These are phyloP conservation scores for Aelia acuminata DNA, from an alignment of 2,888 invertebrate species.

Conservation along the genomic window DNA sequence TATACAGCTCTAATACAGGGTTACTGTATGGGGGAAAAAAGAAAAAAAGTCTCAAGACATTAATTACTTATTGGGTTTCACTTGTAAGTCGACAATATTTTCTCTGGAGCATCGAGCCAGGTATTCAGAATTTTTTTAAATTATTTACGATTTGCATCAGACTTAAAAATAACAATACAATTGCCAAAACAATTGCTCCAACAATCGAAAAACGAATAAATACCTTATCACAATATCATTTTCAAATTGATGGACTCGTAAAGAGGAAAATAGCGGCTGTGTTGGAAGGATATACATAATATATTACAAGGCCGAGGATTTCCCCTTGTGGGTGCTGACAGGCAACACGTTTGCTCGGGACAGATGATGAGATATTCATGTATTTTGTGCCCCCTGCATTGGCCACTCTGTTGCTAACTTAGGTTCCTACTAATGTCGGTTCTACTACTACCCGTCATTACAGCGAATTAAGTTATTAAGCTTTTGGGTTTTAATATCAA, in stretches of 20 bases:
- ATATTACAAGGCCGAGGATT: background rate
- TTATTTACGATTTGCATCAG: too few relatives aligned
- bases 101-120: too few relatives aligned
- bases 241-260: slow-evolving; percentile 17
- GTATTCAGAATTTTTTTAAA: too few relatives aligned
- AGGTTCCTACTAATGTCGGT: background rate
- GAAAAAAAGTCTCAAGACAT: too few relatives aligned
- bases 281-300: slow-evolving; percentile 2
- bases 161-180: background rate
- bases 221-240: background rate
- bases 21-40: too few relatives aligned
- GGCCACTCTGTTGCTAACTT: background rate
- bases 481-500: too few relatives aligned
- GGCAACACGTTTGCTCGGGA: slow-evolving; percentile 13
- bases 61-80: too few relatives aligned
- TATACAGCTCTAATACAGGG: too few relatives aligned
- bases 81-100: too few relatives aligned
- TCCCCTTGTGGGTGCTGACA: slow-evolving; percentile 19
- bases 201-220: background rate
- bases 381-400: background rate
- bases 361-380: slow-evolving; percentile 46
- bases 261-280: background rate
- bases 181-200: background rate
- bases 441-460: background rate
- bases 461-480: too few relatives aligned